phyloP scores from a whole-genome alignment of 1,140 invertebrate species.

The Macrobrachium nipponense region DNA sequence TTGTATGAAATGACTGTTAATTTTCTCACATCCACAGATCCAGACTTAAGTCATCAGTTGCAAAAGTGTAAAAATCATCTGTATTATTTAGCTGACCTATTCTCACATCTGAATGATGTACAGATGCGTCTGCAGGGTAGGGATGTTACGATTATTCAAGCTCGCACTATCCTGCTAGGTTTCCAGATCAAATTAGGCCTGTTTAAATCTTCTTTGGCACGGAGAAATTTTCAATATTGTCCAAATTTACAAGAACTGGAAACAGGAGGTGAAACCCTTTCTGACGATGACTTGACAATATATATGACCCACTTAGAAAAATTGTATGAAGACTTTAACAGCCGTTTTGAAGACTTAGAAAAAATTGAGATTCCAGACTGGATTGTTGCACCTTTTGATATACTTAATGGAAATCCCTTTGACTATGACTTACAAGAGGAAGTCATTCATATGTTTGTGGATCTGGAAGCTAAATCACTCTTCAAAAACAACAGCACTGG shows the following conservation, averaged over 20 bases:
- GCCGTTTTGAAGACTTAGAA: neutral
- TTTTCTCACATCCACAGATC: neutral
- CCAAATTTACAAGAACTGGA: neutral
- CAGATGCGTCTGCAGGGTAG: neutral
- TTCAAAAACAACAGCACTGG: neutral
- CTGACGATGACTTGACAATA: neutral
- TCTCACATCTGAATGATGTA: neutral
- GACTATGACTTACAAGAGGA: slow-evolving; percentile 3
- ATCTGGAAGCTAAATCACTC: neutral
- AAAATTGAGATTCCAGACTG: neutral
- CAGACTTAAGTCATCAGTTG: neutral
- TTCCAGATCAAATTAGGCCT: slow-evolving; percentile 5
- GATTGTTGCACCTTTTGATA: neutral
- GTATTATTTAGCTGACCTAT: neutral
- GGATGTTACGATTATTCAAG: neutral
- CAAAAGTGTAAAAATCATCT: neutral
- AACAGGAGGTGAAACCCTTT: neutral
- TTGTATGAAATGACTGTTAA: neutral
- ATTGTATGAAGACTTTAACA: neutral
- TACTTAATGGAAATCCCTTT: neutral
- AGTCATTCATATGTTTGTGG: neutral
- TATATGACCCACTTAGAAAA: neutral
- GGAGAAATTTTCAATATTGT: no score
- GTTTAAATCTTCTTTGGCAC: neutral
- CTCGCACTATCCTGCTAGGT: neutral